Evolutionary conservation across 2,797 vertebrate genomes (phyloP).

Genomic region (Ficedula albicollis): DNA sequence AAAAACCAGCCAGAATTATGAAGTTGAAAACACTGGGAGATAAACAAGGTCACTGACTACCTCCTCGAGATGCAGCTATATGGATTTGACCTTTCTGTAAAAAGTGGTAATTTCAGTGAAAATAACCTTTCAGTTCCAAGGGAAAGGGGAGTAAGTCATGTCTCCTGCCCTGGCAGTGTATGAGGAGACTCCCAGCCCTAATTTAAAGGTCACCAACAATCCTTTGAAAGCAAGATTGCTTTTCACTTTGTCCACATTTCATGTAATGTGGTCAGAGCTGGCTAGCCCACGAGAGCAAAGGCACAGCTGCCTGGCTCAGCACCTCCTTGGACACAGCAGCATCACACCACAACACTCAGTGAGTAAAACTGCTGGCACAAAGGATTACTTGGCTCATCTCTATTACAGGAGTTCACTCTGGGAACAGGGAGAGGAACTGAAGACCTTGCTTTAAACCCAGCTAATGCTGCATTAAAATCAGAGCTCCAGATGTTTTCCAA

Average conservation of each 20-base stretch:
- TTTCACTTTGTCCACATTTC: not conserved
- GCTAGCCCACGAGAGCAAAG: not conserved
- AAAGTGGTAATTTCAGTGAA: slow-evolving; percentile 46
- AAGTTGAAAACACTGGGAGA: not conserved
- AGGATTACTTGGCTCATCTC: not conserved
- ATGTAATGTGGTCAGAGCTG: not conserved
- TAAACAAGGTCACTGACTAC: not conserved
- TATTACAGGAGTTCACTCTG: not conserved
- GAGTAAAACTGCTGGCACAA: not conserved
- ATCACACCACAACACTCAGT: not conserved
- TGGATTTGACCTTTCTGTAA: slow-evolving; percentile 40
- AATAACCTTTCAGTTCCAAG: slow-evolving; percentile 17
- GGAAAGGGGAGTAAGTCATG: not conserved
- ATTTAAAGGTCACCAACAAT: slow-evolving; percentile 55
- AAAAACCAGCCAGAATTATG: not conserved
- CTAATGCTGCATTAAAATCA: not conserved
- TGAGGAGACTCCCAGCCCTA: slow-evolving; percentile 51
- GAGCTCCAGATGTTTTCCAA: not conserved
- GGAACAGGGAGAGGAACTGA: not conserved
- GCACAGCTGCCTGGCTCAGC: not conserved
- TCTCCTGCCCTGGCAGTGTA: not conserved
- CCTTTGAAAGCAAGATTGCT: slow-evolving; percentile 28
- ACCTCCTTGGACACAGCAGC: not conserved
- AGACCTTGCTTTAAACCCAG: not conserved
- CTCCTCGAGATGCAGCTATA: not conserved